Base-by-base conservation (phyloP, 2,113 vertebrate genomes). In the Indri indri region DNA sequence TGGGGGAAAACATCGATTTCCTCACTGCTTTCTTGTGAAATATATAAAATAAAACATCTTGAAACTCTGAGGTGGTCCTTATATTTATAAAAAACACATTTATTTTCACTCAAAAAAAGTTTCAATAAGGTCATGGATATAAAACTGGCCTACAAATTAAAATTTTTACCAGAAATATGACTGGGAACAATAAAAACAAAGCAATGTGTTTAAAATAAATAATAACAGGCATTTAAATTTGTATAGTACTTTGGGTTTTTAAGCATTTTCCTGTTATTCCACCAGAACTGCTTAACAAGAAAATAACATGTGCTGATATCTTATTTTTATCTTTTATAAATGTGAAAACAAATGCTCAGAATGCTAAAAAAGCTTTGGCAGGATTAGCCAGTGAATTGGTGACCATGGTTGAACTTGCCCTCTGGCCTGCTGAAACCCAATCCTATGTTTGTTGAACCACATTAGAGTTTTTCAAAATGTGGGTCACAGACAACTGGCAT, bases 31-130 rank as follows among this genome's bases (percentile, higher is more conserved):
- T 86, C 80, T 96, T 94, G 17, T 85, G 76, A 97, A 96, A 97
- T 96, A 84, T 89, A 92, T 96, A 86, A 88, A 96, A 91, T 95
- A 97, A 97, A 96, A 76, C 61, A 84, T 80, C 71, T 91, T 37
- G 97, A 88, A 96, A 85, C n/a, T 59, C 79, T 90, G 54, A 65
- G 83, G 45, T 84, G 57, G 12, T 81, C 89, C 50, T n/a, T 81
- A 0, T 87, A 47, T 74, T 71, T 93, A 89, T 87, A 66, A 79
- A 74, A 74, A 74, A 84, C 73, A 10, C 40, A 45, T 61, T 96
- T 93, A 82, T 95, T 74, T 74, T 74, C 22, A 76, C 65, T 93
- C 11, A 47, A 30, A 81, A 68, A 76, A 65, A 86, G 25, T 74
- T 87, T 93, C 57, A 87, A 1, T 86, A 95, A 86, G 79, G 25